A percentile compares a stretch with the other conserved stretches of the same genome.
These are phyloP conservation scores for Zaprionus taronus DNA, from an alignment of 1,140 invertebrate genomes.

Conservation along the genomic window DNA sequence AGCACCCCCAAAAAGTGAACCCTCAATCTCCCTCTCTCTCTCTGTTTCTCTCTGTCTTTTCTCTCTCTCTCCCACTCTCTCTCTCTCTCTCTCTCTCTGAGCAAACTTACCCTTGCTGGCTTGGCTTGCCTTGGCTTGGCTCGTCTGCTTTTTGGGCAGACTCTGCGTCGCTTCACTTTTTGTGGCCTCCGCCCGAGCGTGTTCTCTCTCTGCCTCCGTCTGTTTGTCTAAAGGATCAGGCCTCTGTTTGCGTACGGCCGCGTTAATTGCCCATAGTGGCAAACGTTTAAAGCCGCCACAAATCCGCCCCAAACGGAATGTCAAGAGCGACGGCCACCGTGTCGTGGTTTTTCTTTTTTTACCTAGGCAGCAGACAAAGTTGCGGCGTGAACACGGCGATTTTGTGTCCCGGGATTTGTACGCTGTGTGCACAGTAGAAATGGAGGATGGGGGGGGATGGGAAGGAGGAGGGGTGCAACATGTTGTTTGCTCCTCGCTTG, in stretches of 20 bases:
- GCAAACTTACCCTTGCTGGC: conserved; percentile 34
- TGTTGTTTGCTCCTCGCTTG: conserved; percentile 63
- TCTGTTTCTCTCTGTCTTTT: background rate
- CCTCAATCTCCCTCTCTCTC: background rate
- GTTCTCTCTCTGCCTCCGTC: conserved; percentile 1
- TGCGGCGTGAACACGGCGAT: background rate
- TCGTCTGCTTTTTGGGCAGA: conserved; percentile 28
- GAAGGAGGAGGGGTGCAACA: background rate
- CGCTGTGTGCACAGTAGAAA: conserved; percentile 21
- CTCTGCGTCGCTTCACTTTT: conserved; percentile 24
- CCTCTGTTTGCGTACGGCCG: conserved; percentile 73
- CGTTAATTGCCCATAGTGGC: conserved; percentile 83
- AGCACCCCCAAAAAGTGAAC: conserved; percentile 59
- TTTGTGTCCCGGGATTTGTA: conserved; percentile 68
- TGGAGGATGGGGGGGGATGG: background rate
- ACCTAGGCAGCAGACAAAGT: conserved; percentile 36
- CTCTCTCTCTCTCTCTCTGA: background rate
- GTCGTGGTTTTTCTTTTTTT: conserved; percentile 39
- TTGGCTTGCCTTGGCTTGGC: conserved; percentile 5
- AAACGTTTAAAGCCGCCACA: conserved; percentile 80
- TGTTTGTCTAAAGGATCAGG: conserved; percentile 81
- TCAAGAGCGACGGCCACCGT: conserved; percentile 36
- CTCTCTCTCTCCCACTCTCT: background rate
- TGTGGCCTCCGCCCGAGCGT: conserved; percentile 6
- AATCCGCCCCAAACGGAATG: conserved; percentile 66